A percentile compares a stretch with the other conserved stretches of the same genome.
Conservation (phyloP, 2,888 invertebrate species). For the Chloromyia formosa region DNA sequence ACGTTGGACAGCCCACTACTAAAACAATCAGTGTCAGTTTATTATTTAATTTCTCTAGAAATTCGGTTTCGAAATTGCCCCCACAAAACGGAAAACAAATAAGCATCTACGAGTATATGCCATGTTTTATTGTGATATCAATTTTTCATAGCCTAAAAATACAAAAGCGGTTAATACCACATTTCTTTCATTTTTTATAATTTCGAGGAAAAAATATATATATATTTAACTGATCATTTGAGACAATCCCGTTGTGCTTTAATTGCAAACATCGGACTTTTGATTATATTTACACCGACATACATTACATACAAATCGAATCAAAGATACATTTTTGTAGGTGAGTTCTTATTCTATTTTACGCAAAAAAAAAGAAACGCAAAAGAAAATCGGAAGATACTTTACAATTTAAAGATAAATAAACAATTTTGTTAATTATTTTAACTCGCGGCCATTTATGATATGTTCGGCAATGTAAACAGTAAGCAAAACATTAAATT, state of each 20-base stretch:
- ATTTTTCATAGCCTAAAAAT: not conserved
- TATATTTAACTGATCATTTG: not conserved
- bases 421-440: not conserved
- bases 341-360: too few species aligned
- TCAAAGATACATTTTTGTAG: too few species aligned
- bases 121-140: not conserved
- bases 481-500: not conserved
- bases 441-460: not conserved
- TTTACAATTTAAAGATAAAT: not conserved
- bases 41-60: not conserved
- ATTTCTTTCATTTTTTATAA: too few species aligned
- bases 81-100: not conserved
- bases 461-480: not conserved
- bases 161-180: not conserved
- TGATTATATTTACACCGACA: too few species aligned
- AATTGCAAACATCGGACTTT: not conserved
- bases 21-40: not conserved
- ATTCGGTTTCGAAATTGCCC: not conserved
- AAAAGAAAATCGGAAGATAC: too few species aligned
- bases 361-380: too few species aligned
- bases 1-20: not conserved
- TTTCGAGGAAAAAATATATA: not conserved
- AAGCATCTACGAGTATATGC: not conserved
- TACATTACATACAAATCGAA: too few species aligned
- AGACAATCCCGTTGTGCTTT: not conserved